These are phyloP conservation scores for Psix sp. DNA, from an alignment of 1,140 invertebrate genomes.

Conservation along the genomic window DNA sequence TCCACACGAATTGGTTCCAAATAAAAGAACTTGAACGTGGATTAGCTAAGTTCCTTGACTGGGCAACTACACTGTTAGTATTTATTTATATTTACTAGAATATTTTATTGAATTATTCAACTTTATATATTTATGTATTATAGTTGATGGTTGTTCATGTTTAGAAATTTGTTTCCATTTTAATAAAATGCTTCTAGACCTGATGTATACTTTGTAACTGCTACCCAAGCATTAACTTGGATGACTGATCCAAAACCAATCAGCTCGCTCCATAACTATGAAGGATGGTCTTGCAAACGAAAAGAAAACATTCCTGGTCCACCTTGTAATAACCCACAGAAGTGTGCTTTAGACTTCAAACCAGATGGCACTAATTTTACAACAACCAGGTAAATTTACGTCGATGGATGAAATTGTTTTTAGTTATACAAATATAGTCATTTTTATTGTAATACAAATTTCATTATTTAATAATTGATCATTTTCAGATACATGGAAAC, in stretches of 20 bases:
- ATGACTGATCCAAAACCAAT: conserved; percentile 90
- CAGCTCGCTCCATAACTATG: conserved; percentile 84
- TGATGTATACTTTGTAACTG: conserved; percentile 93
- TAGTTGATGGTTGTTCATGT: no score
- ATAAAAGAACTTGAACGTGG: conserved; percentile 90
- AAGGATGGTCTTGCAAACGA: conserved; percentile 89
- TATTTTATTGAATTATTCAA: conserved; percentile 10
- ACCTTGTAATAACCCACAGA: conserved; percentile 89
- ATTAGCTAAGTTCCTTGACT: conserved; percentile 91
- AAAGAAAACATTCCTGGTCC: conserved; percentile 82
- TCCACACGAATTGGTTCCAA: conserved; percentile 97
- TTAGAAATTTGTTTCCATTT: not conserved
- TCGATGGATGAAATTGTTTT: no score
- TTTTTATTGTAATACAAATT: not conserved
- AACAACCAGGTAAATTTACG: conserved; percentile 82
- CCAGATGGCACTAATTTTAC: conserved; percentile 85
- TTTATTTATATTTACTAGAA: conserved; percentile 16
- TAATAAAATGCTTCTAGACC: conserved; percentile 77
- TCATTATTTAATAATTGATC: conserved; percentile 3
- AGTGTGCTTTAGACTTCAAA: conserved; percentile 89
- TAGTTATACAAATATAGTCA: not conserved
- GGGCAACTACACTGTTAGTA: conserved; percentile 86
- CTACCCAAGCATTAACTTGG: conserved; percentile 93
- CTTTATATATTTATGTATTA: conserved; percentile 11
- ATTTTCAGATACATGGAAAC: conserved; percentile 88